A percentile compares a stretch with the other conserved stretches of the same genome.
Conservation (phyloP, 1,140 invertebrate genomes). For the Drosophila prosaltans region DNA sequence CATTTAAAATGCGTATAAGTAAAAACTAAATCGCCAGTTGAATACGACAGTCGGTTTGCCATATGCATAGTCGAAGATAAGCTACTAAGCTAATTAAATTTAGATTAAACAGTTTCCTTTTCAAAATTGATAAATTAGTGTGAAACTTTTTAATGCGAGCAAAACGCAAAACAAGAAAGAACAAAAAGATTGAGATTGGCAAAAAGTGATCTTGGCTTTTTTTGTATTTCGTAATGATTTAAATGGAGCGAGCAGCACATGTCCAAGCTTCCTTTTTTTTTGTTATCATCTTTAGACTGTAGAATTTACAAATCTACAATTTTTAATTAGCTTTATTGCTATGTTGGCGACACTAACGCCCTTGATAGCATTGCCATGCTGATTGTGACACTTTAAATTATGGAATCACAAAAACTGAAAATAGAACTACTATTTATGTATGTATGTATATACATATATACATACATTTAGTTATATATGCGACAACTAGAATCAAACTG, state of each 20-base stretch:
- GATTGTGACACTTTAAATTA: conserved; percentile 61
- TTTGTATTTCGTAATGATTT: conserved; percentile 36
- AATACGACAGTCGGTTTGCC: neutral
- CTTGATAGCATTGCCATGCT: conserved; percentile 68
- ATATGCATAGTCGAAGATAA: neutral
- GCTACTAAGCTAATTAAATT: conserved; percentile 15
- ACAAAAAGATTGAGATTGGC: neutral
- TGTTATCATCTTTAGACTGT: conserved; percentile 40
- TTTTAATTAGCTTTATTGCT: conserved; percentile 78
- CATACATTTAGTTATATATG: conserved; percentile 41
- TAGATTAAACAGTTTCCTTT: conserved; percentile 28
- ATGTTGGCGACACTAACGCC: conserved; percentile 75
- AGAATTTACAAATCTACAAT: conserved; percentile 46
- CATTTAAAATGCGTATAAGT: neutral
- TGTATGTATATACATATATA: too few species aligned
- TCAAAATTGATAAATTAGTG: conserved; percentile 27
- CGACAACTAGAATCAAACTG: conserved; percentile 22
- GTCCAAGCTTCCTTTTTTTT: conserved; percentile 42
- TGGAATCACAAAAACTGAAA: conserved; percentile 51
- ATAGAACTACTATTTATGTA: conserved; percentile 39
- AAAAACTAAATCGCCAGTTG: neutral
- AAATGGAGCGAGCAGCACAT: conserved; percentile 42
- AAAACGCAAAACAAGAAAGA: neutral
- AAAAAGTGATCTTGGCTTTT: conserved; percentile 15
- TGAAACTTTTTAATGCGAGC: conserved; percentile 20